These are phyloP conservation scores for Busseola fusca DNA, from an alignment of 2,888 invertebrate genomes.

Conservation along the genomic window DNA sequence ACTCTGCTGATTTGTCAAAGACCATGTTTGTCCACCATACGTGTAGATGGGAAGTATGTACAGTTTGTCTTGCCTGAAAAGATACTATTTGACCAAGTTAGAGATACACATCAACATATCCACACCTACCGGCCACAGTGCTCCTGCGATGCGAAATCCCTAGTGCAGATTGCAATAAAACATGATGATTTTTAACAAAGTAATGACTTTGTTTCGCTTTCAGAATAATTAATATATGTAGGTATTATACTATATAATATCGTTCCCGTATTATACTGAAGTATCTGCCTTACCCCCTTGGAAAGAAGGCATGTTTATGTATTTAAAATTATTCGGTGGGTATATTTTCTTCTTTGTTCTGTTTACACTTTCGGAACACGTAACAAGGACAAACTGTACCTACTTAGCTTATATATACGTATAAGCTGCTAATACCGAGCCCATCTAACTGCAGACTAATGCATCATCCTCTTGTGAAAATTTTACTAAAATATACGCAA, in stretches of 20 bases:
- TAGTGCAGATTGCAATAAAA: too few relatives aligned
- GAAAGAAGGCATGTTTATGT: neutral
- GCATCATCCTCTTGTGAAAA: constrained; percentile 34
- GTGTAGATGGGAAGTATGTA: too few relatives aligned
- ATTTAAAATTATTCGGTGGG: neutral
- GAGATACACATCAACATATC: too few relatives aligned
- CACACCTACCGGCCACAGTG: too few relatives aligned
- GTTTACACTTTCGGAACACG: neutral
- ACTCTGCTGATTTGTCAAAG: too few relatives aligned
- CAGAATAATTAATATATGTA: too few relatives aligned
- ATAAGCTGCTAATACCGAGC: constrained; percentile 10
- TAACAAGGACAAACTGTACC: neutral
- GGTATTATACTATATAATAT: neutral
- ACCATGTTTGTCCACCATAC: too few relatives aligned
- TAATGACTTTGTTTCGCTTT: too few relatives aligned
- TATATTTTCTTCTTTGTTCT: neutral
- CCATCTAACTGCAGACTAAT: neutral
- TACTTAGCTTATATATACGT: constrained; percentile 11
- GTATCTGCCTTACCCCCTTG: neutral
- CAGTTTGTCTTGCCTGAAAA: too few relatives aligned
- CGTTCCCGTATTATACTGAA: neutral
- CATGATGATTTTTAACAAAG: too few relatives aligned
- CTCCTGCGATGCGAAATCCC: too few relatives aligned
- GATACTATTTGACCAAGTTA: too few relatives aligned
- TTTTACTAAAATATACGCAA: constrained; percentile 27